Base-by-base conservation (phyloP, 2,888 invertebrate species). In the Caradrina kadenii region DNA sequence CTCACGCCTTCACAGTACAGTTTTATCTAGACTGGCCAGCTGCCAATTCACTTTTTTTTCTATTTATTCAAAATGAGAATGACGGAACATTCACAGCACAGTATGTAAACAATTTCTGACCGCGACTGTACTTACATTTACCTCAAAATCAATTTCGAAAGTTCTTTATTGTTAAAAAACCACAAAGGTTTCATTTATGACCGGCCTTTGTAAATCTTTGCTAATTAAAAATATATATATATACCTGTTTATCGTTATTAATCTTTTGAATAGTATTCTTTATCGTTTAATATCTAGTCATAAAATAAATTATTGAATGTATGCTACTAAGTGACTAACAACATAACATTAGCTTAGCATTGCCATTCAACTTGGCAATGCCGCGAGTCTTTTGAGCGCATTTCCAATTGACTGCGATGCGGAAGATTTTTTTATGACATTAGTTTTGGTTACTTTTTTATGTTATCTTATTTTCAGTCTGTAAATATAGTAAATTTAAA, bases 241-340 rank as follows among this genome's bases (percentile, higher is more conserved):
- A 13, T 39, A 3, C 8, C 21, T 26, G 8, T 17, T 11, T 21
- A 11, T n/a, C 13, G 17, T 35, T 2, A 52, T 63, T 22, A 22
- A 45, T 31, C 7, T 7, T 22, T 7, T n/a, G 1, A 10, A 1
- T 1, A 0, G 17, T 39, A 26, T n/a, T 31, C 49, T 19, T 68
- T 49, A 48, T n/a, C 11, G 26, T 39, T 31, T 48, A 31, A 6
- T 45, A 48, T 3, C 21, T 19, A n/a, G 19, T 19, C n/a, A 15
- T 53, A 69, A 62, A 62, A 21, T 11, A 6, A 54, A 74, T 74
- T 69, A 64, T 13, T n/a, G 42, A 6, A 21, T 22, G 1, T 39
- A 73, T 53, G 53, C 45, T 53, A 73, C 31, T 31, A 31, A 63
- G 3, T 52, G 45, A 10, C 5, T 8, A 19, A 52, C n/a, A n/a